Conservation (phyloP, 1,140 invertebrate genomes). For the Nasonia longicornis region DNA sequence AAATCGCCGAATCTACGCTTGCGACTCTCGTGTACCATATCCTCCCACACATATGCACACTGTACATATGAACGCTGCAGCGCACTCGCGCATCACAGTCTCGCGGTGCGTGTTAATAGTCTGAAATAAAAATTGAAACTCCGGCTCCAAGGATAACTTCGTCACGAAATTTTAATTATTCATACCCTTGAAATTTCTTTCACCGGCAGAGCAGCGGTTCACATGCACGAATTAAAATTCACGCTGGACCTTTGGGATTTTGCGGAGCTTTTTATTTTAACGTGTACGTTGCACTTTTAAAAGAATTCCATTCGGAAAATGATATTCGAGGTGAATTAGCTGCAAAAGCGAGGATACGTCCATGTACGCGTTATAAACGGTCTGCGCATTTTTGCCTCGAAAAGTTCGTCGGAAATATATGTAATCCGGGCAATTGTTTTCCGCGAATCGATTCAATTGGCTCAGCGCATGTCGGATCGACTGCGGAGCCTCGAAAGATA, state of each 20-base stretch:
- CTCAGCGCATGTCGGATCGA: not conserved
- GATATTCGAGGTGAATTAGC: too few relatives aligned
- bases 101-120: not conserved
- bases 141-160: not conserved
- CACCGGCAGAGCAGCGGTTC: too few relatives aligned
- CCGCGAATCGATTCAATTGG: conserved; percentile 19
- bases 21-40: not conserved
- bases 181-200: too few relatives aligned
- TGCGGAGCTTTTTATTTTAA: too few relatives aligned
- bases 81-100: not conserved
- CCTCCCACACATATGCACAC: not conserved
- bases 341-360: too few relatives aligned
- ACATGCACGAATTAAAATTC: too few relatives aligned
- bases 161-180: too few relatives aligned
- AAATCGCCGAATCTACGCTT: conserved; percentile 13
- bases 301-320: too few relatives aligned
- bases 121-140: not conserved
- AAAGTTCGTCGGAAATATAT: not conserved
- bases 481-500: conserved; percentile 43
- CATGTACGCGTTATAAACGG: too few relatives aligned
- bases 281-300: too few relatives aligned
- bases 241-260: too few relatives aligned
- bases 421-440: conserved; percentile 23
- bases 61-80: not conserved
- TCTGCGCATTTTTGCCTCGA: too few relatives aligned